Evolutionary conservation across 2,888 invertebrate species (phyloP).

Genomic region (Amphimallon solstitiale): DNA sequence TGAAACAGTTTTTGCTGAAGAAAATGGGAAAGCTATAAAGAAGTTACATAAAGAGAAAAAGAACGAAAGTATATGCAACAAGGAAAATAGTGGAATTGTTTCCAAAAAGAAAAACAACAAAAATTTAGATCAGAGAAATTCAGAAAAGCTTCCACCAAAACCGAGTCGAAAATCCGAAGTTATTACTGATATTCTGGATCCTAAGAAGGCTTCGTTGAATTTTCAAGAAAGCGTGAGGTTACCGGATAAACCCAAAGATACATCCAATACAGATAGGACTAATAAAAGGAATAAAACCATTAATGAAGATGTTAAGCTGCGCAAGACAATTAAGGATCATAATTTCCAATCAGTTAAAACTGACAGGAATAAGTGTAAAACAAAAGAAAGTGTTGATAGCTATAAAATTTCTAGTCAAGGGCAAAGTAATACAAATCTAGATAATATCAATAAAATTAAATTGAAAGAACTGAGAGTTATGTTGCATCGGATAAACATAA

Average conservation of each 20-base stretch:
- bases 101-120: constrained; percentile 27
- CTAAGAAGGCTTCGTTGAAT: constrained; percentile 18
- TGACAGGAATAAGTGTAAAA: background rate
- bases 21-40: constrained; percentile 34
- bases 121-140: constrained; percentile 15
- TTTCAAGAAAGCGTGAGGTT: constrained; percentile 18
- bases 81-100: constrained; percentile 33
- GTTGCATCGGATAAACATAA: constrained; percentile 36
- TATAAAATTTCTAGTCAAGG: constrained; percentile 40
- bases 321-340: constrained; percentile 11
- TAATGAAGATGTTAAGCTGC: background rate
- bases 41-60: constrained; percentile 32
- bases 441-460: constrained; percentile 43
- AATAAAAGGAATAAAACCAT: background rate
- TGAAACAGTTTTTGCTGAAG: constrained; percentile 39
- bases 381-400: background rate
- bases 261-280: background rate
- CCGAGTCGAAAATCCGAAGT: constrained; percentile 17
- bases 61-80: constrained; percentile 34
- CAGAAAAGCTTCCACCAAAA: constrained; percentile 25
- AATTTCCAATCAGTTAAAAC: constrained; percentile 13
- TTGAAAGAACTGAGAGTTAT: constrained; percentile 42
- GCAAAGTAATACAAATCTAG: constrained; percentile 22
- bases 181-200: constrained; percentile 18
- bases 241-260: constrained; percentile 1